phyloP scores from a whole-genome alignment of 2,888 invertebrate species.

The Callosobruchus maculatus region DNA sequence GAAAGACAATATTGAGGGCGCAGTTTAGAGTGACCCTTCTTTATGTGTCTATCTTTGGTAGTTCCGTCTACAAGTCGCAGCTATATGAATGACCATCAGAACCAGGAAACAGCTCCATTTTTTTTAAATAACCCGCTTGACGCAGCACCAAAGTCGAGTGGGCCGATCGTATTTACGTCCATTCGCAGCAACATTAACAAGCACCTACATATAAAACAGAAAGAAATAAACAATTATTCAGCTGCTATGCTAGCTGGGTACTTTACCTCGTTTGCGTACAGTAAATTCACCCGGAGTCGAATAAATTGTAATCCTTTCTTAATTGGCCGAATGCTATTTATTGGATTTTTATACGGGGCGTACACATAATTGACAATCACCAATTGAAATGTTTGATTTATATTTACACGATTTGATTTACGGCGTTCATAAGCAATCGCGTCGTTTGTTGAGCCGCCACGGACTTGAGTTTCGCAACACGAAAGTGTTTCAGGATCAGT shows the following conservation, averaged over 20 bases:
- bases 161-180: neutral
- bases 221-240: neutral
- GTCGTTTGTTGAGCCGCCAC: neutral
- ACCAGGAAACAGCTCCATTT: neutral
- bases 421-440: neutral
- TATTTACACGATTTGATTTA: slow-evolving; percentile 2
- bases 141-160: neutral
- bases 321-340: neutral
- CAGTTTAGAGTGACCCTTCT: no score
- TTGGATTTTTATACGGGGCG: neutral
- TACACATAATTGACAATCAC: slow-evolving; percentile 4
- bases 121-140: neutral
- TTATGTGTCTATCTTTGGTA: no score
- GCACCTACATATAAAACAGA: neutral
- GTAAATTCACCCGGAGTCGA: neutral
- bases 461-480: neutral
- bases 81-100: no score
- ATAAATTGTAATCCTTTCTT: neutral
- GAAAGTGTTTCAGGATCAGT: neutral
- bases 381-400: slow-evolving; percentile 8
- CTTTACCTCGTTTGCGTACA: neutral
- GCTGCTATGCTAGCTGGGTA: neutral
- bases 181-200: neutral
- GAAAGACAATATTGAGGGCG: no score
- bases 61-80: no score